Conservation (phyloP, 2,888 invertebrate genomes). For the Trichogramma dendrolimi region DNA sequence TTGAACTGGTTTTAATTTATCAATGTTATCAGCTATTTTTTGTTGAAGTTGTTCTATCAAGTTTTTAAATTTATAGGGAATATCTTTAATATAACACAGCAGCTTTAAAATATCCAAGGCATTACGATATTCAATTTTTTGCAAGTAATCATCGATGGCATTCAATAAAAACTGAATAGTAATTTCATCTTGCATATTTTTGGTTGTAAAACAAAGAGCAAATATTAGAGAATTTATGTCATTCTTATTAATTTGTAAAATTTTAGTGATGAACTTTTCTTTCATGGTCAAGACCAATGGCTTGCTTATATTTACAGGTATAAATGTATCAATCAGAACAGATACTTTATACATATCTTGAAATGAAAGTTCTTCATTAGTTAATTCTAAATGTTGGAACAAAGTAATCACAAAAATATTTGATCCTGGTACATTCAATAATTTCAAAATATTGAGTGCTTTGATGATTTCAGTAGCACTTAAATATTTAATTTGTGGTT, state of each 20-base stretch:
- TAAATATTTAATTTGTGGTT: conserved; percentile 22
- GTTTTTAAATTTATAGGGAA: conserved; percentile 13
- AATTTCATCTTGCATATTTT: conserved; percentile 17
- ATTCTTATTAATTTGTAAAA: conserved; percentile 50
- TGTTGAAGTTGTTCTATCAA: conserved; percentile 4
- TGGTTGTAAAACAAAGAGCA: conserved; percentile 53
- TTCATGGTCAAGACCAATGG: conserved; percentile 68
- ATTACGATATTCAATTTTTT: not conserved
- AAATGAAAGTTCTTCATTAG: conserved; percentile 60
- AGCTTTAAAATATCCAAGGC: conserved; percentile 16
- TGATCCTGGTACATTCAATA: conserved; percentile 57
- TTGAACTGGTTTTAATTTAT: conserved; percentile 17
- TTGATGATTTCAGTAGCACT: conserved; percentile 11
- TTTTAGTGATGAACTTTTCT: conserved; percentile 58
- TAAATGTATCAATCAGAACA: conserved; percentile 49
- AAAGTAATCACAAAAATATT: conserved; percentile 61
- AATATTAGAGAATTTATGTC: conserved; percentile 56
- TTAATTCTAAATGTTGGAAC: conserved; percentile 61
- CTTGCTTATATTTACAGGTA: conserved; percentile 41
- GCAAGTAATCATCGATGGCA: conserved; percentile 9
- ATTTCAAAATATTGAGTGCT: conserved; percentile 14
- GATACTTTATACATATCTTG: conserved; percentile 63
- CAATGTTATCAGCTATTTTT: conserved; percentile 7
- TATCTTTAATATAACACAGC: conserved; percentile 8
- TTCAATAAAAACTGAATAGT: conserved; percentile 34